Base-by-base conservation (phyloP, 2,797 vertebrate species). In the Syngnathus rostellatus region DNA sequence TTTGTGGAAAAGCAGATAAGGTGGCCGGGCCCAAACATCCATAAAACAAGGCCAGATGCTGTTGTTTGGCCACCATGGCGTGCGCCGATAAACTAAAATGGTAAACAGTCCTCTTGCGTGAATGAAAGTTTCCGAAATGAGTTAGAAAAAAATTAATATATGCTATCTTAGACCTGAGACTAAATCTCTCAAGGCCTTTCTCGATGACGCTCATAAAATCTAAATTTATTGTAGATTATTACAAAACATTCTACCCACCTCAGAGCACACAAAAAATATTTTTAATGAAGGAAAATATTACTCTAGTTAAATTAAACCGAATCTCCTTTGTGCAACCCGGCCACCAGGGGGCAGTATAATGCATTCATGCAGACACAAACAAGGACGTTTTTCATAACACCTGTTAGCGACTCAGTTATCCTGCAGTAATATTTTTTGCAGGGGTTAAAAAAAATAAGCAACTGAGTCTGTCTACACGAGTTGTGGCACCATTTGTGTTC, bases 1-100 rank as follows among this genome's bases (percentile, higher is more conserved):
- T 83, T 76, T 82, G 81, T 86, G 78, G 84, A 87, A 83, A 87
- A 76, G 80, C 67, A 80, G 82, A 87, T 89, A 83, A 82, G 81
- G 73, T 75, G 66, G 64, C 71, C 54, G 68, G 69, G 65, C 74
- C 82, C 81, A 84, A 83, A 87, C 83, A 81, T 82, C 76, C 83
- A 83, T 84, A 87, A 85, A 84, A 85, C 73, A 70, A 74, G 73
- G 78, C 83, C 85, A 89, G 85, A 85, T 84, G 82, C 75, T 83
- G 69, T 77, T 73, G 81, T 82, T 71, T 81, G 78, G 84, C 69
- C 63, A 72, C 62, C 73, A 14, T 12, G 55, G 70, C 76, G 70
- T 72, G 71, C 81, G 73, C 77, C 71, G 72, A 63, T 81, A 76
- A 67, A 75, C 69, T 66, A 71, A 70, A 65, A 76, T 67, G 70